Base-by-base conservation (phyloP, 2,797 vertebrate genomes). In the Urosaurus nigricauda region DNA sequence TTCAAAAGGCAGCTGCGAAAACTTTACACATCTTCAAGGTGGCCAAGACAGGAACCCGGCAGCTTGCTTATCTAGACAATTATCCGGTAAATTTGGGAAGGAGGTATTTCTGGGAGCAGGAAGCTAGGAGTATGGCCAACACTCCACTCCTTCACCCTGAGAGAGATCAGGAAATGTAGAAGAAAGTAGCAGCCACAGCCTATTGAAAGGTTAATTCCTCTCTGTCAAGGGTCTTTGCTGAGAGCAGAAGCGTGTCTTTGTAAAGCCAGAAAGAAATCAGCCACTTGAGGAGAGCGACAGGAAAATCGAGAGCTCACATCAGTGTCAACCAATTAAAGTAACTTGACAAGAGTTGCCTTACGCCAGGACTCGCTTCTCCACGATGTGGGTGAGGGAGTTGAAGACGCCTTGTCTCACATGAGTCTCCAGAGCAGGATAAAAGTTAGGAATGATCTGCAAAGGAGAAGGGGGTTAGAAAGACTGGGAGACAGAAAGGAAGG, bases 311-410 rank as follows among this genome's bases (percentile, higher is more conserved):
- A 8, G 7, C 2, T 7, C 0, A 0, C 51, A 40, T 65, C 0
- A 0, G 0, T 0, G 51, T 0, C 35, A 0, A 47, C 11, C 51
- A 51, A 17, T 43, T 2, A 24, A 70, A 2, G 51, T 8, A 79
- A 81, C n/a, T 2, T n/a, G 47, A 65, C 17, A 4, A 21, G 58
- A 60, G 19, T 60, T 21, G 79, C 91, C 99, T 99, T 96, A 99
- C 98, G 98, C 98, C 87, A 99, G 96, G 78, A 99, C 99, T 92
- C 98, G 97, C 95, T 99, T 99, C 96, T 99, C 99, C 98, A 99
- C 98, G 87, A 99, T 99, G 96, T 99, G 98, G 92, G 97, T 99
- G 91, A 99, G 98, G 1, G 98, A 99, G 95, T 98, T 99, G 95
- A 98, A 99, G 37, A 99, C 98, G 0, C 99, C 98, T 93, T 99